These are phyloP conservation scores for Drosophila equinoxialis DNA, from an alignment of 1,140 invertebrate species.

Conservation along the genomic window DNA sequence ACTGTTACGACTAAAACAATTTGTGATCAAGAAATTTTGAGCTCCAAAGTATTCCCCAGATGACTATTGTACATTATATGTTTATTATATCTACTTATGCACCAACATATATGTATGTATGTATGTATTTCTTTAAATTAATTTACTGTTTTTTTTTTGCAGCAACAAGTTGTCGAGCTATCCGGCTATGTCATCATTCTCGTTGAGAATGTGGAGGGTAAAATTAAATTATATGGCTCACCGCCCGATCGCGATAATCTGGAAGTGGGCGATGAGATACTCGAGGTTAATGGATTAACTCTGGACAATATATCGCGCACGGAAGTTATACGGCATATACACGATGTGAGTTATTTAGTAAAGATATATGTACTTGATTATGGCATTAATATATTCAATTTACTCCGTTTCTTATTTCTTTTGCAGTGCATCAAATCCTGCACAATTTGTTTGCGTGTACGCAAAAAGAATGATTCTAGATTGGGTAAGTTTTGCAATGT, in stretches of 20 bases:
- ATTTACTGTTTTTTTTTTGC: slow-evolving; percentile 32
- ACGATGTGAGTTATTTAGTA: slow-evolving; percentile 88
- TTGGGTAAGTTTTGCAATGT: slow-evolving; percentile 88
- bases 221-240: slow-evolving; percentile 98
- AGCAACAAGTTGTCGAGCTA: slow-evolving; percentile 91
- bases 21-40: slow-evolving; percentile 34
- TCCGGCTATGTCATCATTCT: slow-evolving; percentile 98
- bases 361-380: too few species aligned
- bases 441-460: slow-evolving; percentile 96
- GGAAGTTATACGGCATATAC: slow-evolving; percentile 96
- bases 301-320: slow-evolving; percentile 94
- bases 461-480: slow-evolving; percentile 92
- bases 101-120: neutral
- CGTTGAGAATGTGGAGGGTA: slow-evolving; percentile 95
- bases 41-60: slow-evolving; percentile 6
- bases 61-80: neutral
- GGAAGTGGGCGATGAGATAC: slow-evolving; percentile 97
- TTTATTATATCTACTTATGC: neutral
- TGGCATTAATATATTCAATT: neutral
- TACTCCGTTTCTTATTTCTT: neutral
- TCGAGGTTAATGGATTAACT: slow-evolving; percentile 96
- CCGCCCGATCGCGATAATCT: slow-evolving; percentile 96
- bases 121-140: slow-evolving; percentile 37
- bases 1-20: slow-evolving; percentile 25
- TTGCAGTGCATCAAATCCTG: slow-evolving; percentile 95